Percentiles rank a stretch among this genome's conserved stretches.
These are phyloP conservation scores for Centroberyx gerrardi DNA, from an alignment of 2,797 vertebrate species.

Conservation along the genomic window DNA sequence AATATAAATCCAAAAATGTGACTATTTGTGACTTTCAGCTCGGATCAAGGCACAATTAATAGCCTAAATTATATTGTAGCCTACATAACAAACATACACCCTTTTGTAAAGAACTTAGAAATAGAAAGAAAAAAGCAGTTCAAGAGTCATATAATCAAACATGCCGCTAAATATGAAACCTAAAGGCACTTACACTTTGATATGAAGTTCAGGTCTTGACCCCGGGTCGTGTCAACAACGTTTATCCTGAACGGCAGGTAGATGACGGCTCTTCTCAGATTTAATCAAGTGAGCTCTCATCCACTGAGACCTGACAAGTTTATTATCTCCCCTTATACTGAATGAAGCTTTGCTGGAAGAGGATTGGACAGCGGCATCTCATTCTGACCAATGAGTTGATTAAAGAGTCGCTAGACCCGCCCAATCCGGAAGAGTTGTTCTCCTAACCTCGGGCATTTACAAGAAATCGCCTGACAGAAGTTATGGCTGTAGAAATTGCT, in stretches of 20 bases:
- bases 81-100: background rate
- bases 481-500: slow-evolving; percentile 42
- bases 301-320: slow-evolving; percentile 29
- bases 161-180: too few species aligned
- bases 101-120: background rate
- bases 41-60: too few species aligned
- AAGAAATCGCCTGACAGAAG: slow-evolving; percentile 86
- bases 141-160: too few species aligned
- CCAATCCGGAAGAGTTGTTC: slow-evolving; percentile 76
- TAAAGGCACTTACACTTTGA: slow-evolving; percentile 58
- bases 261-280: slow-evolving; percentile 35
- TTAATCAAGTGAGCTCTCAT: slow-evolving; percentile 25
- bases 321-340: slow-evolving; percentile 52
- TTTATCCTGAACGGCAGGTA: slow-evolving; percentile 11
- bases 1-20: background rate
- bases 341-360: slow-evolving; percentile 54
- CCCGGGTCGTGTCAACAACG: background rate
- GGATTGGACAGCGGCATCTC: slow-evolving; percentile 42
- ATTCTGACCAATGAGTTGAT: slow-evolving; percentile 62
- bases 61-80: too few species aligned
- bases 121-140: slow-evolving; percentile 15
- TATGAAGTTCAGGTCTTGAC: slow-evolving; percentile 12
- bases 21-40: background rate
- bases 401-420: background rate
- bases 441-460: slow-evolving; percentile 86